Conservation (phyloP, 2,113 vertebrate species). For the Colaptes auratus region DNA sequence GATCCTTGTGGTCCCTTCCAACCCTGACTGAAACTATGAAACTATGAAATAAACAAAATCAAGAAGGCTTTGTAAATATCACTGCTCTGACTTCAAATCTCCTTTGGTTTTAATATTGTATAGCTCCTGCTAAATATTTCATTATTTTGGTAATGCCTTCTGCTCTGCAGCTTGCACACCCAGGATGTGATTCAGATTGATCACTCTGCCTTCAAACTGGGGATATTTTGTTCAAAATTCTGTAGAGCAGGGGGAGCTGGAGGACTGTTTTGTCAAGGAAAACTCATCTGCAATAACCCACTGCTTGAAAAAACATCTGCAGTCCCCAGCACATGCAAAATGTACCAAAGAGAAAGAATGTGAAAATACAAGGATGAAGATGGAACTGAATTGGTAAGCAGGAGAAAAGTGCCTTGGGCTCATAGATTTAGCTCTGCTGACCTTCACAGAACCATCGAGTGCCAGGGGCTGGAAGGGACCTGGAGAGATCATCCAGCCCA, state of each 20-base stretch:
- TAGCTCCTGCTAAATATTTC: conserved; percentile 9
- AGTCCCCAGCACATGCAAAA: not conserved
- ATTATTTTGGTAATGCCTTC: not conserved
- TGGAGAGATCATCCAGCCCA: too few relatives aligned
- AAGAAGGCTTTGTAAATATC: not conserved
- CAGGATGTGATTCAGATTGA: not conserved
- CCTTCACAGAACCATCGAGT: not conserved
- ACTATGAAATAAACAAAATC: conserved; percentile 1
- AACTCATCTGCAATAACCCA: not conserved
- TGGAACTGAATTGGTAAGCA: not conserved
- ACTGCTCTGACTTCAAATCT: not conserved
- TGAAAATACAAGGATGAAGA: not conserved
- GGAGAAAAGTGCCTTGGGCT: not conserved
- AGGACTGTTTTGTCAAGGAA: not conserved
- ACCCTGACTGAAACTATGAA: too few relatives aligned
- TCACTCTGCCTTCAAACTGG: not conserved
- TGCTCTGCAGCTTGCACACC: not conserved
- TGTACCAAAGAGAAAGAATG: not conserved
- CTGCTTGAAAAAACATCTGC: not conserved
- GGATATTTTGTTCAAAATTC: conserved; percentile 17
- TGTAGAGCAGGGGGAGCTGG: not conserved
- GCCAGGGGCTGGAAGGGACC: too few relatives aligned
- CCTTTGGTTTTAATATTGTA: conserved; percentile 11
- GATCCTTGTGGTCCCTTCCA: too few relatives aligned
- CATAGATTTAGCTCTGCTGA: not conserved